phyloP scores from a whole-genome alignment of 2,888 invertebrate species.

The Micropterix aruncella region DNA sequence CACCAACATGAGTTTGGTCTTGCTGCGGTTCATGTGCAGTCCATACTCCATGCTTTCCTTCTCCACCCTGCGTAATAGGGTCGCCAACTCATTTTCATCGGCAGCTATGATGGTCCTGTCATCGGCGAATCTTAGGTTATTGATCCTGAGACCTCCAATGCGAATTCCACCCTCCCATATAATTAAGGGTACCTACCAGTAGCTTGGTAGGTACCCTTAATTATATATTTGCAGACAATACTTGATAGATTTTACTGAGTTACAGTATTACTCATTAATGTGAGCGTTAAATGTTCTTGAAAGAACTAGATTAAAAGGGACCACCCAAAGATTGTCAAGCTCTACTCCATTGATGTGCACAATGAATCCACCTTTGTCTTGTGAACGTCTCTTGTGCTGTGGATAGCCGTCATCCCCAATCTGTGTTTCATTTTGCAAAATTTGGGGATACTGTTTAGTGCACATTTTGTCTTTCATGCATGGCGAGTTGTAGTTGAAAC shows the following conservation, averaged over 20 bases:
- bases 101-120: too few species aligned
- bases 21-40: too few species aligned
- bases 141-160: too few species aligned
- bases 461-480: background rate
- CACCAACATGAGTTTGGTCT: too few species aligned
- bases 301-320: background rate
- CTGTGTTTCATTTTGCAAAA: background rate
- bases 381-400: background rate
- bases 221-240: background rate
- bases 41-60: too few species aligned
- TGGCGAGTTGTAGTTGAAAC: background rate
- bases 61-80: too few species aligned
- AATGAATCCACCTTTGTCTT: background rate
- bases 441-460: background rate
- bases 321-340: background rate
- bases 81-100: too few species aligned
- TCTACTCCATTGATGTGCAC: background rate
- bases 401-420: background rate
- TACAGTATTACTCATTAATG: background rate
- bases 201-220: too few species aligned
- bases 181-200: too few species aligned
- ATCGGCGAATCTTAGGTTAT: too few species aligned
- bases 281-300: background rate
- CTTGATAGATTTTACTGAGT: background rate
- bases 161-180: too few species aligned